Conservation (phyloP, 2,113 vertebrate species). For the Toxotes jaculatrix region DNA sequence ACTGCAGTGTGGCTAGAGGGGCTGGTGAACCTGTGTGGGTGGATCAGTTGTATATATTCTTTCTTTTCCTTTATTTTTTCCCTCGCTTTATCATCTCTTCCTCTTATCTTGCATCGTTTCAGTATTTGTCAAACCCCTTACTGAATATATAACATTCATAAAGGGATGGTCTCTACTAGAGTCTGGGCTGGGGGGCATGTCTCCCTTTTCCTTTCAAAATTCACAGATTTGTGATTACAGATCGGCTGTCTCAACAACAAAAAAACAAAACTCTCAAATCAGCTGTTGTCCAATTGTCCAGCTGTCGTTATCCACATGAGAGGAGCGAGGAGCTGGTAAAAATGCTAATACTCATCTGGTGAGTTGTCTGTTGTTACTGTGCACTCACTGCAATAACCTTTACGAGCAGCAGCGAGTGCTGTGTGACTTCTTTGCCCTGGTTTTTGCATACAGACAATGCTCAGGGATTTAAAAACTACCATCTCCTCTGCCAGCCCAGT, state of each 20-base stretch:
- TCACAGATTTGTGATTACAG: too few species aligned
- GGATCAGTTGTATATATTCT: not conserved
- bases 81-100: not conserved
- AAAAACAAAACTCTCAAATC: not conserved
- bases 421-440: conserved; percentile 1
- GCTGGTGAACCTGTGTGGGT: too few species aligned
- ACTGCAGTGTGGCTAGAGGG: not conserved
- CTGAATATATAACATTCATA: not conserved
- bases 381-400: conserved; percentile 9
- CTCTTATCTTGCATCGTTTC: not conserved
- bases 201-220: too few species aligned
- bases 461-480: not conserved
- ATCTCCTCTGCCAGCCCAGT: not conserved
- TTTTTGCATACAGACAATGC: not conserved
- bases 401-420: conserved; percentile 4
- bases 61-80: not conserved
- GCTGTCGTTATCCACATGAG: conserved; percentile 17
- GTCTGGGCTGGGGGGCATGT: not conserved
- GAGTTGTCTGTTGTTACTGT: conserved; percentile 8
- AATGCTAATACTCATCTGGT: conserved; percentile 27
- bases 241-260: not conserved
- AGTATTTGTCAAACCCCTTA: not conserved
- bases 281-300: not conserved
- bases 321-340: not conserved
- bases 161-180: not conserved